These are phyloP conservation scores for Blomia tropicalis DNA, from an alignment of 2,888 invertebrate genomes.

Conservation along the genomic window DNA sequence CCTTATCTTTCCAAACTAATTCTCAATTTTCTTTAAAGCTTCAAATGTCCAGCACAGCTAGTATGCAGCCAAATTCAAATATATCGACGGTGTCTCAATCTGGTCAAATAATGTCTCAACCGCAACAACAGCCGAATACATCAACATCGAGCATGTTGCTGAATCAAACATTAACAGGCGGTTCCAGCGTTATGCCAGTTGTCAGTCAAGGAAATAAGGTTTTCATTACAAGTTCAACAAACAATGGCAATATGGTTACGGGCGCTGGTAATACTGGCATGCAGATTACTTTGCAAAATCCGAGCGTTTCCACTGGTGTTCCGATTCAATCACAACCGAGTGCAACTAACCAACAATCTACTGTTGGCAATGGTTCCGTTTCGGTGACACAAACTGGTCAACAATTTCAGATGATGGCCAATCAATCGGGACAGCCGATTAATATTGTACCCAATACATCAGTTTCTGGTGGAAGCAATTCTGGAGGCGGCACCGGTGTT, in stretches of 20 bases:
- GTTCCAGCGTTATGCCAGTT: background rate
- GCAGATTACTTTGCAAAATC: background rate
- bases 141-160: background rate
- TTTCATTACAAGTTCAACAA: background rate
- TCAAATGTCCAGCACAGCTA: background rate
- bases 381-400: constrained; percentile 5
- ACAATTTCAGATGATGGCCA: constrained; percentile 6
- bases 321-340: background rate
- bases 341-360: background rate
- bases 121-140: background rate
- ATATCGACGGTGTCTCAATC: background rate
- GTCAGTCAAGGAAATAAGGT: background rate
- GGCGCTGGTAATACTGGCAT: background rate
- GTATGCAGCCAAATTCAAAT: background rate
- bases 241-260: background rate
- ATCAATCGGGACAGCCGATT: background rate
- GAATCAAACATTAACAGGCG: too few species aligned
- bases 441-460: background rate
- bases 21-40: background rate
- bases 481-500: too few species aligned
- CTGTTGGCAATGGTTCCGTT: too few species aligned
- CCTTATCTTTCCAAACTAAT: background rate
- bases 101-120: background rate
- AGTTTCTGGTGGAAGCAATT: too few species aligned
- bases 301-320: background rate